A percentile compares a stretch with the other conserved stretches of the same genome.
These are phyloP conservation scores for Torymus aiolomorphi DNA, from an alignment of 2,888 invertebrate genomes.

Conservation along the genomic window DNA sequence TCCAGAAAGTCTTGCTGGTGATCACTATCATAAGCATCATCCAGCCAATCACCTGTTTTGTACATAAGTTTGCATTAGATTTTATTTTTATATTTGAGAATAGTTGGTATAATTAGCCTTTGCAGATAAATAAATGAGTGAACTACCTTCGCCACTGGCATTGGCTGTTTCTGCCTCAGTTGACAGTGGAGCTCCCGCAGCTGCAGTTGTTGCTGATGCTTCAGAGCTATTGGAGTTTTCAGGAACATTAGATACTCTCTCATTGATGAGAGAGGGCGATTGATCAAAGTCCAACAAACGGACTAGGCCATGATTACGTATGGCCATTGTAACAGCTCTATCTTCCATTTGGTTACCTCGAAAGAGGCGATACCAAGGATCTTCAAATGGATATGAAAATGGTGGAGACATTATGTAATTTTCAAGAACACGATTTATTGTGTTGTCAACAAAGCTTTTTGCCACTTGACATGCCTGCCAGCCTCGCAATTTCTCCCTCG, in stretches of 20 bases:
- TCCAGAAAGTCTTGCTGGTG: constrained; percentile 80
- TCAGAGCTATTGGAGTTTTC: constrained; percentile 37
- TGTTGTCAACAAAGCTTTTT: constrained; percentile 83
- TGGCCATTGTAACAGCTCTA: constrained; percentile 85
- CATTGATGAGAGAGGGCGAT: constrained; percentile 57
- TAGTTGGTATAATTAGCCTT: not conserved
- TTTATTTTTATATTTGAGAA: too few relatives aligned
- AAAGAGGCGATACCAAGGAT: constrained; percentile 67
- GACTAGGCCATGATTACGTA: constrained; percentile 82
- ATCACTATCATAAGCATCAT: constrained; percentile 68
- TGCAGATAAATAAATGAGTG: not conserved
- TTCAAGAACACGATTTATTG: constrained; percentile 83
- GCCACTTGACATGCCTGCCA: constrained; percentile 84
- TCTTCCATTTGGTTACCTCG: constrained; percentile 81
- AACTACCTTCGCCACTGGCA: constrained; percentile 48
- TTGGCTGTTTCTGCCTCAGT: constrained; percentile 51
- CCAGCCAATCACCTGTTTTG: constrained; percentile 57
- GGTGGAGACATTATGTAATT: constrained; percentile 79
- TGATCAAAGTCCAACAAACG: constrained; percentile 62
- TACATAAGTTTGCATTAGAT: too few relatives aligned
- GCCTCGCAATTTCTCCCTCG: constrained; percentile 72
- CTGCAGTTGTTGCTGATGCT: constrained; percentile 56
- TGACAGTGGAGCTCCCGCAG: constrained; percentile 54
- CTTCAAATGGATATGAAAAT: constrained; percentile 71
- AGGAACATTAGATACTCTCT: constrained; percentile 52